Conservation (phyloP, 2,797 vertebrate species). For the Myotis planiceps region DNA sequence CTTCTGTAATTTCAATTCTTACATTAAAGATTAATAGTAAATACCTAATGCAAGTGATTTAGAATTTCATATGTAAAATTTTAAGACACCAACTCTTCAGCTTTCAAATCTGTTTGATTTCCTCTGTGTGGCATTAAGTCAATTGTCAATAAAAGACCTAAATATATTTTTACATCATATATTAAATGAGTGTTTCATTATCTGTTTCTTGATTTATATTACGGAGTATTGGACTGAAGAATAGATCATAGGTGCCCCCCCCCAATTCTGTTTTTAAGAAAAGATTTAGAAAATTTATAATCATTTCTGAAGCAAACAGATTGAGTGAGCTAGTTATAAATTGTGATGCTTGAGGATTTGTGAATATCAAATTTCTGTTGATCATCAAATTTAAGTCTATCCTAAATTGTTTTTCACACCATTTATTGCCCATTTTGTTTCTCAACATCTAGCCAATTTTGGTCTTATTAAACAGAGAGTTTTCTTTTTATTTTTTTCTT, state of each 20-base stretch:
- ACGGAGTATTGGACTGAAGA: slow-evolving; percentile 3
- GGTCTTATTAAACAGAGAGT: slow-evolving; percentile 49
- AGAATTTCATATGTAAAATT: slow-evolving; percentile 19
- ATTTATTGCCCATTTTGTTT: slow-evolving; percentile 54
- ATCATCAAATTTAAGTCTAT: slow-evolving; percentile 52
- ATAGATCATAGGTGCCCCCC: background rate
- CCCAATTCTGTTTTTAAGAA: slow-evolving; percentile 49
- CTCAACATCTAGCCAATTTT: slow-evolving; percentile 54
- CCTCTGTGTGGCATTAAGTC: slow-evolving; percentile 1
- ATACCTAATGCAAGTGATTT: background rate
- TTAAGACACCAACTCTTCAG: background rate
- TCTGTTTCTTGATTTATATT: slow-evolving; percentile 48
- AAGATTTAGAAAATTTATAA: slow-evolving; percentile 40
- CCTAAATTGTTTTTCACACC: slow-evolving; percentile 50
- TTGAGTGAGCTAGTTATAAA: slow-evolving; percentile 47
- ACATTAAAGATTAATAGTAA: background rate
- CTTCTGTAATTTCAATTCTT: slow-evolving; percentile 51
- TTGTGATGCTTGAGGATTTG: slow-evolving; percentile 43
- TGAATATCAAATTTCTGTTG: slow-evolving; percentile 59
- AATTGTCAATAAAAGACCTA: slow-evolving; percentile 44
- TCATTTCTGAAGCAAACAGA: slow-evolving; percentile 60
- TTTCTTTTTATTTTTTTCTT: background rate
- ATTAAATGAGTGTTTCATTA: slow-evolving; percentile 3
- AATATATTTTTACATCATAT: slow-evolving; percentile 20
- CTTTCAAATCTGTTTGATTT: background rate